Base-by-base conservation (phyloP, 1,140 invertebrate genomes). In the Magallana angulata region DNA sequence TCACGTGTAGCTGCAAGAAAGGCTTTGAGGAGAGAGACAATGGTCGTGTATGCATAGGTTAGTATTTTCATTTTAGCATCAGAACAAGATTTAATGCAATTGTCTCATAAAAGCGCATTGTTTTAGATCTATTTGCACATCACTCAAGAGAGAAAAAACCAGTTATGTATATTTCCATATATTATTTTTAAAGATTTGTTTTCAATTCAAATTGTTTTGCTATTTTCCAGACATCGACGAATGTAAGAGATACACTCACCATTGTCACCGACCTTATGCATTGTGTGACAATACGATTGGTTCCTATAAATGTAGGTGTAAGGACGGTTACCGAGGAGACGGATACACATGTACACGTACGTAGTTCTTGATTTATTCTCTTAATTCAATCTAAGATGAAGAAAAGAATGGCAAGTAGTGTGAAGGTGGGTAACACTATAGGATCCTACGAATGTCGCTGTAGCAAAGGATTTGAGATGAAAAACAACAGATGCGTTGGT, bases 271-370 rank as follows among this genome's bases (percentile, higher is more conserved):
- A 82, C 48, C 81, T 48, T 14, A 58, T 7, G 81, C 48, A 7
- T 5, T 56, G 48, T 82, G 81, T 82, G 57, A 82, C 48, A 58
- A 82, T 24, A 57, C 57, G 6, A 58, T 57, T 24, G 48, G 48
- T 58, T 82, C 57, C 81, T 82, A n/a, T n/a, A 57, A 5, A 58
- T 82, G 81, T 57, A 57, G 16, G 18, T 82, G 81, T 82, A 82
- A 57, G 18, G 9, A 5, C 16, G 81, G 81, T 14, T 82, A 82
- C 48, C 56, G 56, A 57, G 81, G 81, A 2, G 81, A 82, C 16
- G 81, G 81, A 11, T 57, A 30, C 14, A 57, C 48, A 7, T 82
- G 81, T 57, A 57, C 48, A 56, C 14, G 81, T 82, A 82, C 57
- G 57, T 57, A 82, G 18, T n/a, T 7, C 30, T 80, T 7, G 36